Base-by-base conservation (phyloP, 1,140 invertebrate genomes). In the Drosophila nebulosa region DNA sequence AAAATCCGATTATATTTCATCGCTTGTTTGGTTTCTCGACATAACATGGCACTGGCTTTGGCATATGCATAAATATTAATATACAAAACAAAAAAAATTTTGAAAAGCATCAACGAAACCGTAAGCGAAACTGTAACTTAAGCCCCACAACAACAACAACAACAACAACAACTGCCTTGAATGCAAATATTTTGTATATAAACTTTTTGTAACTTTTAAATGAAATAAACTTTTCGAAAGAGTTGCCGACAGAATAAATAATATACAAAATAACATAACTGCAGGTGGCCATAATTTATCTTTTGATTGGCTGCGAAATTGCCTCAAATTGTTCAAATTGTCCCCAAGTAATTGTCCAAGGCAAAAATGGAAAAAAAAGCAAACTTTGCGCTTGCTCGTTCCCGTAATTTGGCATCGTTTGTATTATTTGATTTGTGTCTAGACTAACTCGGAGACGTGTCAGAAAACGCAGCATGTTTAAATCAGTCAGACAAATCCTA, bases 1-100 rank as follows among this genome's bases (percentile, higher is more conserved):
- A 46, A 46, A 46, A 46, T 46, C 39, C 39, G 39, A 46, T 46
- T 46, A 46, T 46, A 21, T 46, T 46, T 46, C 39, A 46, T 46
- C 39, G 39, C 18, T 46, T 46, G 39, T 46, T 46, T 46, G 39
- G 39, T 46, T 46, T 46, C 39, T 10, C 16, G 7, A 46, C 39
- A 46, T 46, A n/a, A 46, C 39, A 46, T 46, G 39, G 39, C 39
- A 21, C 16, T 21, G 16, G 16, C 16, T 21, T 46, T 21, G 16
- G 39, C 39, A 46, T 46, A 46, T 46, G 12, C 12, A 46, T 21
- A 42, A 16, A 42, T 42, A 46, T 21, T 18, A 16, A 42, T 42
- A 42, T 42, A 42, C 14, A 16, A 16, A 42, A 5, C 14, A 7
- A 42, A 21, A 46, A 46, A 10, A 46, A 46, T 16, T 46, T 46